Percentiles rank a stretch among this genome's conserved stretches.
Conservation (phyloP, 2,113 vertebrate genomes). For the Melanerpes formicivorus region DNA sequence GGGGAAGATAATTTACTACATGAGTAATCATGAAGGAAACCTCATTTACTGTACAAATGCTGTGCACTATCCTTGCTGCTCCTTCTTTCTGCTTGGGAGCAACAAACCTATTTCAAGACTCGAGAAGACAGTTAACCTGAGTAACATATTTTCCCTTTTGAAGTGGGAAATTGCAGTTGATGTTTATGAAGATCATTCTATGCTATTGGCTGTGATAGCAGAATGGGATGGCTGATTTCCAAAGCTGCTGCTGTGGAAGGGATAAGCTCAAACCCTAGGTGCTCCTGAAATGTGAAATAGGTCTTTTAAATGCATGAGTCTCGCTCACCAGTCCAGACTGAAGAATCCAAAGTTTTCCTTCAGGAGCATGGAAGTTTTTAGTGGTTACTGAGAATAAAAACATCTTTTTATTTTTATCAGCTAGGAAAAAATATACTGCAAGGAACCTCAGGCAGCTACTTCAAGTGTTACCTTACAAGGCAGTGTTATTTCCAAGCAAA, state of each 20-base stretch:
- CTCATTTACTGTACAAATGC: neutral
- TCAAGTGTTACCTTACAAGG: conserved; percentile 49
- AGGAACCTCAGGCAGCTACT: conserved; percentile 33
- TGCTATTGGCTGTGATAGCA: neutral
- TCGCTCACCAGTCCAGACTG: neutral
- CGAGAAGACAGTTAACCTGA: neutral
- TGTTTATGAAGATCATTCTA: neutral
- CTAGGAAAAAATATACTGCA: conserved; percentile 52
- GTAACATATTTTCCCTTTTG: neutral
- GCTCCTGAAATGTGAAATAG: neutral
- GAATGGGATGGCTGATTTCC: neutral
- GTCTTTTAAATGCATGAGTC: neutral
- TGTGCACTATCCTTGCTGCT: neutral
- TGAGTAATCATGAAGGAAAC: neutral
- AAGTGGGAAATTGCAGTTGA: neutral
- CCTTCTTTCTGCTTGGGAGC: neutral
- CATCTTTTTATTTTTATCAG: conserved; percentile 47
- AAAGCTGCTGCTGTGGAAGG: neutral
- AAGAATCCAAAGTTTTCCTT: neutral
- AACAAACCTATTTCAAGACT: neutral
- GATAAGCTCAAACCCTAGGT: neutral
- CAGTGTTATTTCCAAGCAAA: conserved; percentile 60
- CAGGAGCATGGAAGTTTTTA: neutral
- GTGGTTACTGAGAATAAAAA: neutral
- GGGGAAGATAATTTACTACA: neutral